Base-by-base conservation (phyloP, 1,140 invertebrate species). In the Eurosta solidaginis region DNA sequence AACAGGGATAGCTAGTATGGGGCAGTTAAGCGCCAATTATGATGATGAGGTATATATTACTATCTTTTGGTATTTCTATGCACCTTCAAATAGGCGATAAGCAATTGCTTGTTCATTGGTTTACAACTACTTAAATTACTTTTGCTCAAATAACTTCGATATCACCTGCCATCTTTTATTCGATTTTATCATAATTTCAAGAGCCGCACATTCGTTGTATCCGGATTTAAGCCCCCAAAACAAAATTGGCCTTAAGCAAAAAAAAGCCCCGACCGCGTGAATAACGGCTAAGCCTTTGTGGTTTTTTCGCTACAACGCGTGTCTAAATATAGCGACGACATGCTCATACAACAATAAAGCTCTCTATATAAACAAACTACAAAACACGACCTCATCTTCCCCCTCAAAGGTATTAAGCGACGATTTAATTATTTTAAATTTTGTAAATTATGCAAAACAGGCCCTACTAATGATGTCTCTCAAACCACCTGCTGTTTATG, bases 351-450 rank as follows among this genome's bases (percentile, higher is more conserved):
- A 59, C 54, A 25, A 59, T 29, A 59, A 59, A n/a, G n/a, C n/a
- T n/a, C n/a, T n/a, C n/a, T 29, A 54, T 6, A 33, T 29, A 59
- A 33, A 12, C 54, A 6, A 25, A 59, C 54, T 17, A 59, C 54
- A 59, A 12, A 33, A 2, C 5, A 33, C 54, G 29, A 27, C 50
- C 17, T n/a, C 12, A 33, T 17, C 29, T 4, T 9, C n/a, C 3
- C 29, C 54, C 7, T 17, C 25, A 12, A 33, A 33, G 22, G 12
- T 5, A 33, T 59, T 17, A 10, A 59, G 22, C 54, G 29, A 14
- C 20, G 54, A 59, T 59, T 59, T 59, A 59, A 59, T 59, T 59
- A 59, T 59, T 59, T 59, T 59, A 36, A 59, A 59, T 59, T 59
- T 59, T 59, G 29, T 59, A 59, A 59, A 59, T 59, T 59, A 59